Percentiles rank a stretch among this genome's conserved stretches.
phyloP scores from a whole-genome alignment of 2,797 vertebrate species.

The Hydrolagus colliei region DNA sequence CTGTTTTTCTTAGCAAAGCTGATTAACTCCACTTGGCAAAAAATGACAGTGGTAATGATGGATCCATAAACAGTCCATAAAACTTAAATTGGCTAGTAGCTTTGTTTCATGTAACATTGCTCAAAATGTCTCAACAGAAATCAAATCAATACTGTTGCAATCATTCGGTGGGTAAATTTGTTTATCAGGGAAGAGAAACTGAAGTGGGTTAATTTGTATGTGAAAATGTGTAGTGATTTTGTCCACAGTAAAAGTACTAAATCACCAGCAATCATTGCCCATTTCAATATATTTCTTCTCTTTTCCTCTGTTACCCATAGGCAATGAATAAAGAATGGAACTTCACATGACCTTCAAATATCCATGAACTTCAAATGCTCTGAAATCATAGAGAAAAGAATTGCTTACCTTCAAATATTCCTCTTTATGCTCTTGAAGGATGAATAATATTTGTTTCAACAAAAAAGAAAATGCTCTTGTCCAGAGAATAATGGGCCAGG shows the following conservation, averaged over 20 bases:
- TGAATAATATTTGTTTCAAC: neutral
- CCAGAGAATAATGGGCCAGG: too few species aligned
- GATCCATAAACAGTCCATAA: conserved; percentile 1
- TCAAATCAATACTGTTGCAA: neutral
- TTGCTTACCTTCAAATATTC: neutral
- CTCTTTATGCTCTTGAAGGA: neutral
- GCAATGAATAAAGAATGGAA: neutral
- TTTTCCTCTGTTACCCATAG: neutral
- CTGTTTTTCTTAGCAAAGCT: conserved; percentile 4
- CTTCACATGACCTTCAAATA: neutral
- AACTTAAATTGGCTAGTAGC: neutral
- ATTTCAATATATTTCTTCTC: neutral
- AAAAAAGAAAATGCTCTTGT: neutral
- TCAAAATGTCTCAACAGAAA: neutral
- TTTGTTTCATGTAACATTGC: neutral
- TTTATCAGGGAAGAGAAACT: neutral
- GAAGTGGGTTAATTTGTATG: neutral
- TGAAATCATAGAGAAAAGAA: neutral
- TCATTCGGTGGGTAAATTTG: neutral
- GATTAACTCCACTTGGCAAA: neutral
- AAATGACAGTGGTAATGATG: conserved; percentile 12
- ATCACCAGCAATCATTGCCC: neutral
- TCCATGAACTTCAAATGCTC: neutral
- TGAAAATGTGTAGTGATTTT: too few species aligned
- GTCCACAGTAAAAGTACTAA: neutral